phyloP scores from a whole-genome alignment of 2,888 invertebrate species.

The Lasioglossum figueresi region DNA sequence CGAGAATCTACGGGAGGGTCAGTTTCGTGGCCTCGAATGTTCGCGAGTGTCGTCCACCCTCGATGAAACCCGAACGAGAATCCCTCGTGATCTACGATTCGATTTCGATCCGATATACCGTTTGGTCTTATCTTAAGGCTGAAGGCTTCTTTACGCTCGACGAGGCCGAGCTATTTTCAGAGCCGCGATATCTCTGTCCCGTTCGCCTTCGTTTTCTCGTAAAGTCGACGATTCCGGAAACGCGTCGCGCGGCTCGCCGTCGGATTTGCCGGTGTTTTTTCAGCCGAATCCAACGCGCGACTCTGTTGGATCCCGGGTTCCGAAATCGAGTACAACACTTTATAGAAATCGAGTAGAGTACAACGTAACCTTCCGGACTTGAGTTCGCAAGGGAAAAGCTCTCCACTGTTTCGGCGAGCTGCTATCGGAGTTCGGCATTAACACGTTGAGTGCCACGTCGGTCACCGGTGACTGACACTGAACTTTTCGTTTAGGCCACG shows the following conservation, averaged over 20 bases:
- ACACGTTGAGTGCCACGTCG: too few relatives aligned
- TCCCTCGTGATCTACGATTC: slow-evolving; percentile 73
- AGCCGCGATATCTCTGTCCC: slow-evolving; percentile 39
- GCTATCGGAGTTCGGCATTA: too few relatives aligned
- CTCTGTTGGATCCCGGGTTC: too few relatives aligned
- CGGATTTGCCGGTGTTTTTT: neutral
- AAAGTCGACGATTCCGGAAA: slow-evolving; percentile 4
- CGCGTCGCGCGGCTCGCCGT: neutral
- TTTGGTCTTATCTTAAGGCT: slow-evolving; percentile 62
- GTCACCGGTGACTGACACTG: too few relatives aligned
- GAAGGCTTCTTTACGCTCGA: slow-evolving; percentile 63
- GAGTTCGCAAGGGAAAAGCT: too few relatives aligned
- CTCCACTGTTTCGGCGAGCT: too few relatives aligned
- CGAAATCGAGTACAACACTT: too few relatives aligned
- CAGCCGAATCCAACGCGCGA: neutral
- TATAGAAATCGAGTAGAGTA: too few relatives aligned
- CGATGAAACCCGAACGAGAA: slow-evolving; percentile 56
- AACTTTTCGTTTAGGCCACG: too few relatives aligned
- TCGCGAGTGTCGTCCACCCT: slow-evolving; percentile 59
- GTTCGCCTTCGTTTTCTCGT: slow-evolving; percentile 16
- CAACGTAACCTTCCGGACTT: too few relatives aligned
- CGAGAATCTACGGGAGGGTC: slow-evolving; percentile 42
- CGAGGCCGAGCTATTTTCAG: slow-evolving; percentile 16
- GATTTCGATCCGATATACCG: slow-evolving; percentile 69
- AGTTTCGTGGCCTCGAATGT: slow-evolving; percentile 41